A percentile compares a stretch with the other conserved stretches of the same genome.
phyloP scores from a whole-genome alignment of 2,113 vertebrate species.

The Mirounga angustirostris region DNA sequence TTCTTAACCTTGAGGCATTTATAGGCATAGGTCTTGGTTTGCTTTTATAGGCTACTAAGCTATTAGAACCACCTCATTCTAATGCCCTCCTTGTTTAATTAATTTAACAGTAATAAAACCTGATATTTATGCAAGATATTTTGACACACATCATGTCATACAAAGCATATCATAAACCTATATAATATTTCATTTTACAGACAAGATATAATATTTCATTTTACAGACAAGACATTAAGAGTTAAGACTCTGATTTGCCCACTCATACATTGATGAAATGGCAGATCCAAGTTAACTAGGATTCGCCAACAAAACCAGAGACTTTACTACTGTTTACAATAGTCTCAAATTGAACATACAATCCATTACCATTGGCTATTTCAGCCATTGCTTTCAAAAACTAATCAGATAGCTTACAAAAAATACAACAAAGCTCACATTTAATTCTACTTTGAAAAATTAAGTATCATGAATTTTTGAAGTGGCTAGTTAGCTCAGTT shows the following conservation, averaged over 20 bases:
- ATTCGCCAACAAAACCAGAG: not conserved
- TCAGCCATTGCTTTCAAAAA: not conserved
- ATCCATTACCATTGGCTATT: not conserved
- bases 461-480: not conserved
- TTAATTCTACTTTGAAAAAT: not conserved
- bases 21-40: not conserved
- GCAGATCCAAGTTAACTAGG: not conserved
- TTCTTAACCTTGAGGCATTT: not conserved
- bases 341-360: not conserved
- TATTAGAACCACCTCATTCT: not conserved
- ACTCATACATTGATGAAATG: not conserved
- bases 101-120: not conserved
- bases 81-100: not conserved
- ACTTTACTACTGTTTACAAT: not conserved
- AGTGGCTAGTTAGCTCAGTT: not conserved
- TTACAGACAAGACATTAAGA: not conserved
- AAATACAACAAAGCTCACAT: not conserved
- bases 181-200: not conserved
- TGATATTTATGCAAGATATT: not conserved
- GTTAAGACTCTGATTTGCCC: not conserved
- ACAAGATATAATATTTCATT: not conserved
- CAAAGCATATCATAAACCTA: not conserved
- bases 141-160: not conserved
- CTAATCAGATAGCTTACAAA: not conserved
- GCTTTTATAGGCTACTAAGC: not conserved